Evolutionary conservation across 1,140 invertebrate genomes (phyloP).

Genomic region (Chionoecetes opilio): DNA sequence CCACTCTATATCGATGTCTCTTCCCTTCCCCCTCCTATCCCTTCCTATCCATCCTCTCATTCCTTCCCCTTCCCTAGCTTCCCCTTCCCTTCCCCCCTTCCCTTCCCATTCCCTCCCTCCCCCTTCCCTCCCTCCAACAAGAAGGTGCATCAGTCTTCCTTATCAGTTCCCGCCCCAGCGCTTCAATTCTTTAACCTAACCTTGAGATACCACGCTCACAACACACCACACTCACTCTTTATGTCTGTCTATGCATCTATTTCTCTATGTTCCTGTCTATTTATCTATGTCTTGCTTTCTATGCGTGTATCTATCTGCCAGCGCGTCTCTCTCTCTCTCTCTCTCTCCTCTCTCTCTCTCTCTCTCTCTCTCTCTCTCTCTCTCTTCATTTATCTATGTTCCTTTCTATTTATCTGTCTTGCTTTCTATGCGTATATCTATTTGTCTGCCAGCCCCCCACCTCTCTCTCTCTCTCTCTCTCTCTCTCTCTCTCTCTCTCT

Average conservation of each 20-base stretch:
- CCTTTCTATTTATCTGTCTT: too few species aligned
- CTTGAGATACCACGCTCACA: neutral
- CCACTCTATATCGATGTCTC: neutral
- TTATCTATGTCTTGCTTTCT: too few species aligned
- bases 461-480: too few species aligned
- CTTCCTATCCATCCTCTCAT: neutral
- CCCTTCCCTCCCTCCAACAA: neutral
- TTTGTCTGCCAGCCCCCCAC: too few species aligned
- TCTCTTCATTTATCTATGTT: neutral
- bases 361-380: constrained; percentile 18
- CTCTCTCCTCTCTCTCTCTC: constrained; percentile 1
- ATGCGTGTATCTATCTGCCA: too few species aligned
- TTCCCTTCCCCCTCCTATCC: neutral
- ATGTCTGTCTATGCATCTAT: neutral
- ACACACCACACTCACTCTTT: neutral
- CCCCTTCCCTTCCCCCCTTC: too few species aligned
- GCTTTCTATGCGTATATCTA: too few species aligned
- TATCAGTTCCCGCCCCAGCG: neutral
- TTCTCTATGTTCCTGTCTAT: too few species aligned
- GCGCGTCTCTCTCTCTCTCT: neutral
- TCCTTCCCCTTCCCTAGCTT: too few species aligned
- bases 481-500: too few species aligned
- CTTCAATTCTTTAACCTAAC: neutral
- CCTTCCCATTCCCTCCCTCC: too few species aligned
- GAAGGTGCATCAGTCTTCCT: neutral